phyloP scores from a whole-genome alignment of 2,797 vertebrate genomes.

The Anguilla pacifica region DNA sequence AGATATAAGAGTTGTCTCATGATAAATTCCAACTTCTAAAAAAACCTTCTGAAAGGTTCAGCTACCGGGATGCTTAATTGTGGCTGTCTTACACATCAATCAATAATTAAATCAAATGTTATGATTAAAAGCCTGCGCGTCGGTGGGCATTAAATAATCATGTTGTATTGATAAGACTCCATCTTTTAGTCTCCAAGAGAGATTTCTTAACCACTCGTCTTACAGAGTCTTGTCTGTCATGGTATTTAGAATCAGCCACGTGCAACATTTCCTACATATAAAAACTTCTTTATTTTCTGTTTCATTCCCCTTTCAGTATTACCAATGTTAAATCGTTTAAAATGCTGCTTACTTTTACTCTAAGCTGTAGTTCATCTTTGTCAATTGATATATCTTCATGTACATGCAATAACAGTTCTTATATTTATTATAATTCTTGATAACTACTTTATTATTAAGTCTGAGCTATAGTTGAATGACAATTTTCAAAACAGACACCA shows the following conservation, averaged over 20 bases:
- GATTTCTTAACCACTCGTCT: conserved; percentile 6
- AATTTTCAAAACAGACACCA: conserved; percentile 8
- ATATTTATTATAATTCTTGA: neutral
- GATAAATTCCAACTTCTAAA: neutral
- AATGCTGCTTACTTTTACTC: neutral
- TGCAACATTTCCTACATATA: neutral
- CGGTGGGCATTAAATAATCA: conserved; percentile 68
- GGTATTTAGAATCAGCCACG: neutral
- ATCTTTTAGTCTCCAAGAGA: conserved; percentile 21
- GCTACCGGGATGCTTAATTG: conserved; percentile 41
- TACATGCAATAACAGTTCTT: neutral
- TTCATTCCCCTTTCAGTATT: neutral
- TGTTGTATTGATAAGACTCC: conserved; percentile 45
- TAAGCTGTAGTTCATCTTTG: neutral
- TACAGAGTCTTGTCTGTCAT: conserved; percentile 1
- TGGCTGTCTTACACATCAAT: conserved; percentile 43
- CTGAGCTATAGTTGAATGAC: neutral
- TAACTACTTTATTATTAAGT: neutral
- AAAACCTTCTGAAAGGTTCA: neutral
- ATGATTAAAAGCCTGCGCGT: conserved; percentile 65
- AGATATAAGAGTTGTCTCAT: neutral
- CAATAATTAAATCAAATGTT: conserved; percentile 69
- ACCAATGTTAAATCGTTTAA: neutral
- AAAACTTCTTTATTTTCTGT: neutral
- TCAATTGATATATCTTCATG: neutral